Percentiles rank a stretch among this genome's conserved stretches.
phyloP scores from a whole-genome alignment of 1,140 invertebrate genomes.

The Proales similis region DNA sequence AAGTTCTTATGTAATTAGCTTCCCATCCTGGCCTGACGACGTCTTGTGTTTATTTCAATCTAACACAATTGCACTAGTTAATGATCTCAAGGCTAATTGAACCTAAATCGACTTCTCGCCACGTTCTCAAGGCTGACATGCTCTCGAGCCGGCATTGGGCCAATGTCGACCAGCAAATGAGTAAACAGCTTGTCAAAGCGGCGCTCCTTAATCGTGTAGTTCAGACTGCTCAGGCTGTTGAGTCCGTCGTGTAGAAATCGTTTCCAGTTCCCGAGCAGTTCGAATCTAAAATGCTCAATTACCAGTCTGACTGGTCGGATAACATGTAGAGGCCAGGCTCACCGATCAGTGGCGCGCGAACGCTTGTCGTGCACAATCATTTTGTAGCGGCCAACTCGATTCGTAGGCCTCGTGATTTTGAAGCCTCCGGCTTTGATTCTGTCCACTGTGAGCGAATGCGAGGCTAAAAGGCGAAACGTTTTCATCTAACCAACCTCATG shows the following conservation, averaged over 20 bases:
- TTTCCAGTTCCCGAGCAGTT: slow-evolving; percentile 29
- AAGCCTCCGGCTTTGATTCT: slow-evolving; percentile 13
- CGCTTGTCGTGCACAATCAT: slow-evolving; percentile 50
- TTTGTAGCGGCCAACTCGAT: slow-evolving; percentile 49
- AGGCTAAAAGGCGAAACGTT: not conserved
- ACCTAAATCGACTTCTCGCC: too few species aligned
- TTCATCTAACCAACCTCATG: slow-evolving; percentile 7
- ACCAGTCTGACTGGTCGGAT: not conserved
- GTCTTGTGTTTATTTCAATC: too few species aligned
- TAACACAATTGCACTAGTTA: too few species aligned
- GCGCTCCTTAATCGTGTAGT: slow-evolving; percentile 49
- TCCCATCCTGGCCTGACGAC: too few species aligned
- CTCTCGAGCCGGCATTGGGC: too few species aligned
- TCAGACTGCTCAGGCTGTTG: slow-evolving; percentile 51
- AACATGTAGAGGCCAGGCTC: slow-evolving; percentile 16
- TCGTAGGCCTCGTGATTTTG: slow-evolving; percentile 44
- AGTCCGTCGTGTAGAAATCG: slow-evolving; percentile 53
- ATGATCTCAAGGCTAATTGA: too few species aligned
- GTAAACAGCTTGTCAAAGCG: slow-evolving; percentile 51
- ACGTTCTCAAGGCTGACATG: too few species aligned
- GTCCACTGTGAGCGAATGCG: too few species aligned
- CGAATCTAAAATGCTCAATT: not conserved
- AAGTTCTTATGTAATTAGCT: too few species aligned
- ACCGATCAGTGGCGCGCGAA: slow-evolving; percentile 46
- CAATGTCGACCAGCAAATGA: slow-evolving; percentile 55